Conservation (phyloP, 2,888 invertebrate species). For the Cheilosia vernalis region DNA sequence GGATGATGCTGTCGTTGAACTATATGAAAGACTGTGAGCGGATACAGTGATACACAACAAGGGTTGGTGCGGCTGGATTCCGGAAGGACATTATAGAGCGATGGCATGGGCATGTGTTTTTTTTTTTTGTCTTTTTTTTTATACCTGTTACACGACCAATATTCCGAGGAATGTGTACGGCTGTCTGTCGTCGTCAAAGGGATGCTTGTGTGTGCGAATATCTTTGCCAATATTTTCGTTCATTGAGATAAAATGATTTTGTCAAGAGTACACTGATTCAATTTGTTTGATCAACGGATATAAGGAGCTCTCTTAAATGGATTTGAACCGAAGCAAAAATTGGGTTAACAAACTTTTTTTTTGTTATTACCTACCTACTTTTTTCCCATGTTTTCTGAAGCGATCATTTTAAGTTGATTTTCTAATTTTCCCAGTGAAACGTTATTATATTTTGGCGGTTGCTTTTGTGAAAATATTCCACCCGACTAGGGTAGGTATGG, state of each 20-base stretch:
- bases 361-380: not conserved
- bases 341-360: slow-evolving; percentile 5
- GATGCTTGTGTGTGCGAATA: slow-evolving; percentile 14
- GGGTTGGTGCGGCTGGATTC: not conserved
- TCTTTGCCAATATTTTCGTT: slow-evolving; percentile 30
- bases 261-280: slow-evolving; percentile 65
- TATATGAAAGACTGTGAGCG: slow-evolving; percentile 40
- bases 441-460: not conserved
- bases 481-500: too few relatives aligned
- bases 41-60: slow-evolving; percentile 38
- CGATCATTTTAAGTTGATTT: slow-evolving; percentile 38
- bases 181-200: slow-evolving; percentile 14
- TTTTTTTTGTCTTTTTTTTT: not conserved
- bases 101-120: slow-evolving; percentile 46
- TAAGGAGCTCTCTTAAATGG: slow-evolving; percentile 44
- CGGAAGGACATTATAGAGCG: slow-evolving; percentile 29
- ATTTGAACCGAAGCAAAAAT: slow-evolving; percentile 25
- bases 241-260: slow-evolving; percentile 63
- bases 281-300: slow-evolving; percentile 57
- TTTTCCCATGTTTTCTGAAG: not conserved
- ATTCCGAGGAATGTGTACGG: not conserved
- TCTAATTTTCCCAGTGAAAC: slow-evolving; percentile 3
- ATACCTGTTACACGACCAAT: slow-evolving; percentile 59
- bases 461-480: not conserved
- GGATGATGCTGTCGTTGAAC: slow-evolving; percentile 39